Evolutionary conservation across 2,888 invertebrate species (phyloP).

Genomic region (Tridacna crocea): DNA sequence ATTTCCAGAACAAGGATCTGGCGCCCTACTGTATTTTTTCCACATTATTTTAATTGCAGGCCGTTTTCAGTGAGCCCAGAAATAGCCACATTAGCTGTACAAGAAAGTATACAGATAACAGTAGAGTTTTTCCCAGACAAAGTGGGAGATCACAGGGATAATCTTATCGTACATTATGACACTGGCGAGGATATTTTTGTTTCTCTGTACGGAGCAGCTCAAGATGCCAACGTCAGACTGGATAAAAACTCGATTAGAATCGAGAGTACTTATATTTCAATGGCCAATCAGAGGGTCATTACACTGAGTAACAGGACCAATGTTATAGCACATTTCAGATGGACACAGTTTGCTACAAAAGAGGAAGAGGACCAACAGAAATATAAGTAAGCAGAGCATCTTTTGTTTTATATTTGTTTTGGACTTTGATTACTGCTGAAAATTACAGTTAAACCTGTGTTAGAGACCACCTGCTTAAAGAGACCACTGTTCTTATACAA

Average conservation of each 20-base stretch:
- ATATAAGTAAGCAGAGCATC: conserved; percentile 65
- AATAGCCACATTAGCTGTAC: conserved; percentile 80
- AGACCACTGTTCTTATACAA: too few relatives aligned
- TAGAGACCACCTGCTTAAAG: too few relatives aligned
- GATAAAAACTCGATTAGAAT: conserved; percentile 83
- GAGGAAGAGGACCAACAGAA: conserved; percentile 83
- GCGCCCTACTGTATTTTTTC: too few relatives aligned
- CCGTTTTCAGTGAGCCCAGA: conserved; percentile 83
- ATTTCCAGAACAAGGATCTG: too few relatives aligned
- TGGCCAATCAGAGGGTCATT: conserved; percentile 83
- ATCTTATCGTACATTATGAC: conserved; percentile 81
- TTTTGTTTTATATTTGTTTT: too few relatives aligned
- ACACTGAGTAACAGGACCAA: conserved; percentile 82
- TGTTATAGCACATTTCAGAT: conserved; percentile 83
- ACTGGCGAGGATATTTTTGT: conserved; percentile 83
- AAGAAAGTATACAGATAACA: conserved; percentile 83
- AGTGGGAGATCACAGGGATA: conserved; percentile 79
- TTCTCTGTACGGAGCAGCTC: conserved; percentile 81
- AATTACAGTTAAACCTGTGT: too few relatives aligned
- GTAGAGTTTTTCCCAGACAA: conserved; percentile 81
- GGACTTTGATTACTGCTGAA: too few relatives aligned
- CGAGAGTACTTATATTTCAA: conserved; percentile 83
- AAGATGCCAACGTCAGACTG: conserved; percentile 82
- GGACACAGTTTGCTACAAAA: conserved; percentile 83
- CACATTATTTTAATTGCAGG: conserved; percentile 66